Percentiles rank a stretch among this genome's conserved stretches.
Evolutionary conservation across 2,888 invertebrate genomes (phyloP).

Genomic region (Cryptus viduatorius): DNA sequence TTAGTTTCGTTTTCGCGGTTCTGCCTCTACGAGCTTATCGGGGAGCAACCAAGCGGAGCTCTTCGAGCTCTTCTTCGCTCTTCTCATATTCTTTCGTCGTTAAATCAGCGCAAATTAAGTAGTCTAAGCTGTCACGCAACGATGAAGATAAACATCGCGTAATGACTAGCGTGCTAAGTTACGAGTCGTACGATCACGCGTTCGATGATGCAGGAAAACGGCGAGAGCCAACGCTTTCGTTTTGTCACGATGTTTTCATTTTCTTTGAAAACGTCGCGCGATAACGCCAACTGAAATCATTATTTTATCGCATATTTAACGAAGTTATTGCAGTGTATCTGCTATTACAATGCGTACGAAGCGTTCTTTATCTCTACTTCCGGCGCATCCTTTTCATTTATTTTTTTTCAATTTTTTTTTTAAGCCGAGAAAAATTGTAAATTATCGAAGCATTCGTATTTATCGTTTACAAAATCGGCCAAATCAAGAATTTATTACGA

Average conservation of each 20-base stretch:
- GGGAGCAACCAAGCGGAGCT: slow-evolving; percentile 16
- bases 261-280: not conserved
- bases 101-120: slow-evolving; percentile 31
- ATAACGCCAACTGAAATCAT: not conserved
- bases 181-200: slow-evolving; percentile 51
- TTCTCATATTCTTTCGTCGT: slow-evolving; percentile 6
- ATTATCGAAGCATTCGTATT: no score
- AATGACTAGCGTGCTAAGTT: slow-evolving; percentile 12
- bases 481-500: no score
- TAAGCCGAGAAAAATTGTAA: no score
- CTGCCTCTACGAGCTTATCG: slow-evolving; percentile 13
- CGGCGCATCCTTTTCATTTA: no score
- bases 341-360: no score
- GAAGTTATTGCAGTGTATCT: not conserved
- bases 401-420: no score
- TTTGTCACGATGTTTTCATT: slow-evolving; percentile 1
- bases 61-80: not conserved
- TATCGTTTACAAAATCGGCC: no score
- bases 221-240: slow-evolving; percentile 47
- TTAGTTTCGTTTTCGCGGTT: slow-evolving; percentile 41
- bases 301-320: not conserved
- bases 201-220: slow-evolving; percentile 40
- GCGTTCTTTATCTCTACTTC: not conserved
- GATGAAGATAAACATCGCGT: slow-evolving; percentile 29
- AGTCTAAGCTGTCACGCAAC: slow-evolving; percentile 20